A percentile compares a stretch with the other conserved stretches of the same genome.
phyloP scores from a whole-genome alignment of 1,140 invertebrate genomes.

The Drosophila pectinifera region DNA sequence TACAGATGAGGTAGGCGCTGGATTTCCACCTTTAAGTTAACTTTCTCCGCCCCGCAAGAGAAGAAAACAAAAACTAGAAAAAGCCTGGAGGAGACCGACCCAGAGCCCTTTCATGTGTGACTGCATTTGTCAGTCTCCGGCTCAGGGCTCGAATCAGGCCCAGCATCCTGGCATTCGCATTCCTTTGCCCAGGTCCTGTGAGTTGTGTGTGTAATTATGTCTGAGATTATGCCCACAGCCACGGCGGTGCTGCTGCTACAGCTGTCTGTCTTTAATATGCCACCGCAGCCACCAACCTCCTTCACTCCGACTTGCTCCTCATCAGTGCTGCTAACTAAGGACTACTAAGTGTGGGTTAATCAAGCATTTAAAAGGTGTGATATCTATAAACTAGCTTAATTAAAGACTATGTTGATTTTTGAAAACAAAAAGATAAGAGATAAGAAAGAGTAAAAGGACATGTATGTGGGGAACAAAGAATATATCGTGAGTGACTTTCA shows the following conservation, averaged over 20 bases:
- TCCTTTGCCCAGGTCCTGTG: constrained; percentile 18
- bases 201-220: constrained; percentile 76
- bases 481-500: no score
- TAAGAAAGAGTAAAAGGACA: no score
- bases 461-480: no score
- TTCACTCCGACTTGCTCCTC: constrained; percentile 2
- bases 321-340: not conserved
- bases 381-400: not conserved
- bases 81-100: constrained; percentile 11
- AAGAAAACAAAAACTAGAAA: constrained; percentile 49
- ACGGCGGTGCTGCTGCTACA: constrained; percentile 40
- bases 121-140: constrained; percentile 71
- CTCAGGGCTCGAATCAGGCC: constrained; percentile 2
- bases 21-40: constrained; percentile 56
- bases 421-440: no score
- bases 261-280: constrained; percentile 66
- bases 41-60: constrained; percentile 55
- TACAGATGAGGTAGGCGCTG: constrained; percentile 11
- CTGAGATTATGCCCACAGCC: constrained; percentile 80
- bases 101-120: constrained; percentile 63
- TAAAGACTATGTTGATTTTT: no score
- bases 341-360: not conserved
- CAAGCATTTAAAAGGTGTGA: not conserved
- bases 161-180: constrained; percentile 30
- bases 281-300: constrained; percentile 7